Base-by-base conservation (phyloP, 2,888 invertebrate genomes). In the Dryocosmus kuriphilus region DNA sequence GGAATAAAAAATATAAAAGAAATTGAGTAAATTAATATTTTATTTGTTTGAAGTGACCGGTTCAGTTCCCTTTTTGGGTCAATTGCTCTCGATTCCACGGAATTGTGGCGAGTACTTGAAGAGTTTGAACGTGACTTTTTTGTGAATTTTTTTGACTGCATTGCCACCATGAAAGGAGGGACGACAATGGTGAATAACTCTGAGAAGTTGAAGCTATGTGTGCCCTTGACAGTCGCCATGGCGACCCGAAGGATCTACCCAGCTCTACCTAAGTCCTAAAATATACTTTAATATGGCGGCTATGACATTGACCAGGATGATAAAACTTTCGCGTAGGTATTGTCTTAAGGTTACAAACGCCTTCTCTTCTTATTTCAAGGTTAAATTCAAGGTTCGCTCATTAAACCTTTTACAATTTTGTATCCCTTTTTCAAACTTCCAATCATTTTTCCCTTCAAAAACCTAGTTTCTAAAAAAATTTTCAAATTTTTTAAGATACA, bases 91-190 rank as follows among this genome's bases (percentile, higher is more conserved):
- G 46, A 71, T 46, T 19, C 46, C 8, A 11, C 30, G 71, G 14
- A 71, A 71, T 51, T 27, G 30, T 30, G 51, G 51, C 19, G 30
- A 71, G 46, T 19, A 51, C 30, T 30, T 51, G 16, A 30, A 51
- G 46, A 71, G 27, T 9, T 46, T 16, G 67, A 67, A 51, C 71
- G 71, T 71, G 51, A 71, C 71, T 30, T 71, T 71, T 71, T 71
- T 71, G 22, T 19, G n/a, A 24, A 51, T 51, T 71, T 19, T 19
- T 30, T 14, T 32, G 11, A 11, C 46, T 19, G 5, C 30, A 30
- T 27, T n/a, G 30, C 3, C 51, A 30, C 16, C 24, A 19, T 30
- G 24, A 51, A 51, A n/a, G n/a, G 8, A 71, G 24, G 24, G 27
- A 67, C 27, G 14, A 71, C 41, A 46, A 71, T 51, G 3, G 46